Evolutionary conservation across 1,140 invertebrate genomes (phyloP).

Genomic region (Rhynchophorus ferrugineus): DNA sequence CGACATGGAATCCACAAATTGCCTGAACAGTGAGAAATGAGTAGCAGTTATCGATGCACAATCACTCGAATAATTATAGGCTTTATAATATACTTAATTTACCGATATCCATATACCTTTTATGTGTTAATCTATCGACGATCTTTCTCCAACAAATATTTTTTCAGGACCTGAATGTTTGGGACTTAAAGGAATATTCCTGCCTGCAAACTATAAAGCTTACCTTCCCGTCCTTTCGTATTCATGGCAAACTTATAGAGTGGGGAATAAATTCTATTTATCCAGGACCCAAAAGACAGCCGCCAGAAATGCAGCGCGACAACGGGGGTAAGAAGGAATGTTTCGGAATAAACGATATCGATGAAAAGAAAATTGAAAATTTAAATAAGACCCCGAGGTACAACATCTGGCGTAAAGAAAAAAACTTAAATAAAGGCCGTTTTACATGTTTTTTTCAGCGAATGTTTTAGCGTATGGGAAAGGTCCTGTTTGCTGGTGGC

Average conservation of each 20-base stretch:
- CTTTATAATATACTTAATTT: too few species aligned
- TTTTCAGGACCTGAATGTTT: slow-evolving; percentile 45
- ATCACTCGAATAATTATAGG: too few species aligned
- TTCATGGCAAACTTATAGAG: slow-evolving; percentile 46
- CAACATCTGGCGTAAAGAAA: too few species aligned
- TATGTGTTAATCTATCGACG: too few species aligned
- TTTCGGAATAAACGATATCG: slow-evolving; percentile 21
- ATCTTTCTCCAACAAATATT: too few species aligned
- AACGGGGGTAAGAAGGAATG: slow-evolving; percentile 7
- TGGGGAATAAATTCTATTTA: slow-evolving; percentile 46
- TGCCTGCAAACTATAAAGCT: slow-evolving; percentile 46
- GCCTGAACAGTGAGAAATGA: too few species aligned
- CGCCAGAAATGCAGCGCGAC: background rate
- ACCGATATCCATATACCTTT: too few species aligned
- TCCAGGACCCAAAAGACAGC: slow-evolving; percentile 41
- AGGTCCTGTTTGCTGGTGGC: slow-evolving; percentile 38
- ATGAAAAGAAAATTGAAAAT: slow-evolving; percentile 13
- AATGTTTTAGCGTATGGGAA: slow-evolving; percentile 29
- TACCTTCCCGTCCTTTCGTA: slow-evolving; percentile 45
- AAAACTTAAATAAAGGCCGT: too few species aligned
- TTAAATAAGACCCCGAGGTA: slow-evolving; percentile 1
- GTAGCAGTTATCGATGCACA: too few species aligned
- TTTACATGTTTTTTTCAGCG: too few species aligned
- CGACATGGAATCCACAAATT: too few species aligned
- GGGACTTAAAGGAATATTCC: slow-evolving; percentile 46